Evolutionary conservation across 2,888 invertebrate genomes (phyloP).

Genomic region (Timema podura): DNA sequence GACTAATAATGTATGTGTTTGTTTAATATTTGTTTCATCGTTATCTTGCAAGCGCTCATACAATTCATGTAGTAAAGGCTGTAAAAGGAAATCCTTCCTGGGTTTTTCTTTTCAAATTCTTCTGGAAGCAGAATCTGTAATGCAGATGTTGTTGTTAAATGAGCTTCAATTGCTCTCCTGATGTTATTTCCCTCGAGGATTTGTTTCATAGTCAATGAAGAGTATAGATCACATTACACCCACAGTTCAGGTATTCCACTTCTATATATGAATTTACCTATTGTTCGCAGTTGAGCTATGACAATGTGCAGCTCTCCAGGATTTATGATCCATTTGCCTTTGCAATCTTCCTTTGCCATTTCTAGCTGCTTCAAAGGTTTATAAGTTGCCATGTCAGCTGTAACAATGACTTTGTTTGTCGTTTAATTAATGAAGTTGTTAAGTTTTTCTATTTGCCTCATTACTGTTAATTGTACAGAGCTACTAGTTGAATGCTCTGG

Average conservation of each 20-base stretch:
- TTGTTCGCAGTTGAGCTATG: background rate
- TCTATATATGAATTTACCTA: constrained; percentile 4
- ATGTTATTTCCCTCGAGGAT: background rate
- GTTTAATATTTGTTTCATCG: constrained; percentile 4
- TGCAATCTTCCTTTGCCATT: constrained; percentile 13
- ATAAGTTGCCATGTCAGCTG: constrained; percentile 12
- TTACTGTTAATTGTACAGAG: too few relatives aligned
- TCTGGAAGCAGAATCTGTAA: constrained; percentile 3
- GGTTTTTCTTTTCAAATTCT: constrained; percentile 3
- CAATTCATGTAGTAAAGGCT: constrained; percentile 3
- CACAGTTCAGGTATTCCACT: constrained; percentile 2
- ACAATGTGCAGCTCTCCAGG: constrained; percentile 10
- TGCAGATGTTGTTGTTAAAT: background rate
- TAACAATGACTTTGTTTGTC: background rate
- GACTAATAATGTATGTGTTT: background rate
- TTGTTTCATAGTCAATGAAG: constrained; percentile 3
- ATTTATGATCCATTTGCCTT: constrained; percentile 4
- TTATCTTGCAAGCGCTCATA: background rate
- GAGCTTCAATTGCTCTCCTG: constrained; percentile 10
- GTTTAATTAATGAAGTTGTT: too few relatives aligned
- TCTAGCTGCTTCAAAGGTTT: constrained; percentile 8
- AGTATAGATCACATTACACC: background rate
- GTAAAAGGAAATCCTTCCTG: constrained; percentile 5
- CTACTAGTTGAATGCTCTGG: too few relatives aligned
- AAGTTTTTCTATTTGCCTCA: too few relatives aligned